phyloP scores from a whole-genome alignment of 2,888 invertebrate species.

The Scaptomyza parva region DNA sequence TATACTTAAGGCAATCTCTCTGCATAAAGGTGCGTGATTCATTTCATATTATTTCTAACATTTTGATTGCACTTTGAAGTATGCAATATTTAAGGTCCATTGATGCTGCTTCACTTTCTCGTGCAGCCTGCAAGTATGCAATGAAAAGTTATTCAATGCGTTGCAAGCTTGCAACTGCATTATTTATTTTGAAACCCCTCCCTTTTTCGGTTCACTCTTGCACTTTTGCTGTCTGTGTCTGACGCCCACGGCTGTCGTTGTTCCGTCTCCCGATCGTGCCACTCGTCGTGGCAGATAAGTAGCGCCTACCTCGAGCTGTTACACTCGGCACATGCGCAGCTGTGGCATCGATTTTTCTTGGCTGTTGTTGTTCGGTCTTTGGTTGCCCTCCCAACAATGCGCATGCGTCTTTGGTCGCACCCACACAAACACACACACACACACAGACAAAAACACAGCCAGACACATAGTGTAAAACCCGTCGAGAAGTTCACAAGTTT shows the following conservation, averaged over 20 bases:
- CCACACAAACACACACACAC: conserved; percentile 42
- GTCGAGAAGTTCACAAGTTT: conserved; percentile 56
- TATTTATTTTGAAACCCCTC: conserved; percentile 6
- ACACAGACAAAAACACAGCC: not conserved
- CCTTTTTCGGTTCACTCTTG: not conserved
- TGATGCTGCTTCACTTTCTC: not conserved
- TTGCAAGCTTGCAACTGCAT: conserved; percentile 8
- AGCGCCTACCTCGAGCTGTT: conserved; percentile 26
- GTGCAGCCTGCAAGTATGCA: conserved; percentile 41
- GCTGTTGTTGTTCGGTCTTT: conserved; percentile 5
- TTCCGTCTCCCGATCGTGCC: conserved; percentile 65
- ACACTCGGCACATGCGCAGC: conserved; percentile 51
- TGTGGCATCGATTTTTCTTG: conserved; percentile 26
- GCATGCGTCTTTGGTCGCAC: conserved; percentile 47
- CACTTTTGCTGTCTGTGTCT: conserved; percentile 10
- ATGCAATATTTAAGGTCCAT: conserved; percentile 23
- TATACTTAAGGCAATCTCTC: not conserved
- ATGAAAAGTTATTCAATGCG: not conserved
- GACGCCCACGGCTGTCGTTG: conserved; percentile 35
- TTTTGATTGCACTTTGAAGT: conserved; percentile 12
- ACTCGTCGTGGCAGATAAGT: conserved; percentile 67
- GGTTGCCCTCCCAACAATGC: conserved; percentile 49
- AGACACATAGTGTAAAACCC: not conserved
- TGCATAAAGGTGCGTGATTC: conserved; percentile 2
- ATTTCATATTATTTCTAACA: not conserved